phyloP scores from a whole-genome alignment of 1,140 invertebrate genomes.

The Drosophila nebulosa region DNA sequence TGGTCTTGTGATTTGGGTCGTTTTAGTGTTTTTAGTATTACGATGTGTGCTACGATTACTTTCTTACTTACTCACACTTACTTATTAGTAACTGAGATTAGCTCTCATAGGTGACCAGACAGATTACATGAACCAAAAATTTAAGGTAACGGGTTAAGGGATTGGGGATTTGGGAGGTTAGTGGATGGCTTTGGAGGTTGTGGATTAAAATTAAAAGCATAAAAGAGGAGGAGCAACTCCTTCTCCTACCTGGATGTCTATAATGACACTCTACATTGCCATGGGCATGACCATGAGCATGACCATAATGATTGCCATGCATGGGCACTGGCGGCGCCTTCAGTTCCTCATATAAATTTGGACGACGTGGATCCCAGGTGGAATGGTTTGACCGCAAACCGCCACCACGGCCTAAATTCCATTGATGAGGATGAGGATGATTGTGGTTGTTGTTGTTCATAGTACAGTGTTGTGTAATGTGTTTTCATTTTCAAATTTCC shows the following conservation, averaged over 20 bases:
- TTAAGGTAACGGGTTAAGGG: not conserved
- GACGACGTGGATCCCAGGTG: slow-evolving; percentile 92
- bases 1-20: slow-evolving; percentile 19
- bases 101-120: slow-evolving; percentile 35
- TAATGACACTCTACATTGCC: slow-evolving; percentile 84
- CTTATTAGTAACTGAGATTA: slow-evolving; percentile 36
- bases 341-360: slow-evolving; percentile 91
- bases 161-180: not conserved
- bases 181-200: not conserved
- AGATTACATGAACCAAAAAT: slow-evolving; percentile 35
- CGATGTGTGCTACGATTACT: slow-evolving; percentile 21
- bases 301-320: slow-evolving; percentile 72
- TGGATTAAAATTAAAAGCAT: slow-evolving; percentile 11
- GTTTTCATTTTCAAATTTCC: slow-evolving; percentile 63
- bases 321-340: slow-evolving; percentile 83
- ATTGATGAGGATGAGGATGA: slow-evolving; percentile 11
- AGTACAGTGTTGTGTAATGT: slow-evolving; percentile 32
- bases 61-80: slow-evolving; percentile 42
- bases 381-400: slow-evolving; percentile 85
- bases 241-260: slow-evolving; percentile 82
- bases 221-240: slow-evolving; percentile 23
- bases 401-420: slow-evolving; percentile 70
- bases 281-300: slow-evolving; percentile 60
- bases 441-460: not conserved
- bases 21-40: slow-evolving; percentile 70